These are phyloP conservation scores for Congeria kusceri DNA, from an alignment of 2,888 invertebrate species.

Conservation along the genomic window DNA sequence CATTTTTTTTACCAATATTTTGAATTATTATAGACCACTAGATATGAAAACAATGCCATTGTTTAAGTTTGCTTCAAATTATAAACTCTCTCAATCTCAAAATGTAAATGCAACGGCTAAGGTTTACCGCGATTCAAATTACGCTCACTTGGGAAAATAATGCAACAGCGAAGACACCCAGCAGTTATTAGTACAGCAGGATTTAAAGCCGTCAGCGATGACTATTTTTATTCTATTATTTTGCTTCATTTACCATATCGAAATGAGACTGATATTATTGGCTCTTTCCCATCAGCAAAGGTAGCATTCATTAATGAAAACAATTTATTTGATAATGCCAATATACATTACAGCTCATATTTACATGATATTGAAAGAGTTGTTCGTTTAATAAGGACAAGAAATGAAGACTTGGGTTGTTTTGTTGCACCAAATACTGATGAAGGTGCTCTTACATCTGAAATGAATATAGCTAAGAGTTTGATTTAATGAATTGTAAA, in stretches of 20 bases:
- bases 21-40: conserved; percentile 27
- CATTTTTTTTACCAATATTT: conserved; percentile 19
- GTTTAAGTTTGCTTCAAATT: conserved; percentile 30
- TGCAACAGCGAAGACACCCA: conserved; percentile 19
- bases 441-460: conserved; percentile 16
- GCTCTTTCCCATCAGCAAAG: conserved; percentile 16
- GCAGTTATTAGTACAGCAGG: conserved; percentile 34
- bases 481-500: conserved; percentile 10
- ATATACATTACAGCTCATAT: conserved; percentile 19
- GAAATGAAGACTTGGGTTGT: conserved; percentile 30
- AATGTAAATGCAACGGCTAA: background rate
- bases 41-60: conserved; percentile 19
- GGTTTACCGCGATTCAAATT: conserved; percentile 19
- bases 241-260: conserved; percentile 45
- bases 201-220: conserved; percentile 23
- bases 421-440: conserved; percentile 39
- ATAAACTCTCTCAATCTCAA: background rate
- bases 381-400: conserved; percentile 21
- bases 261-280: conserved; percentile 29
- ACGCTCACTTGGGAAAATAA: background rate
- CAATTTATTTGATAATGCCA: conserved; percentile 16
- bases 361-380: conserved; percentile 47
- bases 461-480: conserved; percentile 19
- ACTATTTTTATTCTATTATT: conserved; percentile 42
- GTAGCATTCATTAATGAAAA: conserved; percentile 38